A percentile compares a stretch with the other conserved stretches of the same genome.
phyloP scores from a whole-genome alignment of 2,797 vertebrate species.

The Trachurus trachurus region DNA sequence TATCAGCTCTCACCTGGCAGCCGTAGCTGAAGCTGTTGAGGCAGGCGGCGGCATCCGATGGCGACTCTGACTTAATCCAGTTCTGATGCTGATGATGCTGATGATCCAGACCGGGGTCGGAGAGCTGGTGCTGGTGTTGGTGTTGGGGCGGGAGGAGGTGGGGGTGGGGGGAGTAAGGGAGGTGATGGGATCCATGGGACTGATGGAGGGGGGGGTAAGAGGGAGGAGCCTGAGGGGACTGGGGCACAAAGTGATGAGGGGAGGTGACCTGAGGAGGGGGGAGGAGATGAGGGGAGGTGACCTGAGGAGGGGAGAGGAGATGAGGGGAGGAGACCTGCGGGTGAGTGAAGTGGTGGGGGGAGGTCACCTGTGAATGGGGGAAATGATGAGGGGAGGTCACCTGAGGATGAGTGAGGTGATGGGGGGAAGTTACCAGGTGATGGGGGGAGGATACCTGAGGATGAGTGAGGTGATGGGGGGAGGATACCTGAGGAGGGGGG shows the following conservation, averaged over 20 bases:
- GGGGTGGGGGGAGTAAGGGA: background rate
- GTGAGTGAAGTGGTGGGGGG: background rate
- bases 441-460: background rate
- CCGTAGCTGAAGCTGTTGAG: constrained; percentile 18
- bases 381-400: too few species aligned
- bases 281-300: too few species aligned
- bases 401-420: background rate
- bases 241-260: too few species aligned
- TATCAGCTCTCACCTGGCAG: constrained; percentile 52
- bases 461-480: background rate
- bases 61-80: constrained; percentile 40
- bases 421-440: background rate
- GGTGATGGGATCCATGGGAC: too few species aligned
- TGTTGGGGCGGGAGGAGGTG: background rate
- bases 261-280: too few species aligned
- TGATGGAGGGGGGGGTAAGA: too few species aligned
- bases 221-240: too few species aligned
- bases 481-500: background rate
- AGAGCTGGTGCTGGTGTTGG: constrained; percentile 16
- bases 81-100: background rate
- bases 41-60: constrained; percentile 13
- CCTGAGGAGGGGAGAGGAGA: too few species aligned
- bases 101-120: background rate
- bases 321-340: too few species aligned
- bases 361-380: background rate